Base-by-base conservation (phyloP, 2,888 invertebrate species). In the Meiosimyza platycephala region DNA sequence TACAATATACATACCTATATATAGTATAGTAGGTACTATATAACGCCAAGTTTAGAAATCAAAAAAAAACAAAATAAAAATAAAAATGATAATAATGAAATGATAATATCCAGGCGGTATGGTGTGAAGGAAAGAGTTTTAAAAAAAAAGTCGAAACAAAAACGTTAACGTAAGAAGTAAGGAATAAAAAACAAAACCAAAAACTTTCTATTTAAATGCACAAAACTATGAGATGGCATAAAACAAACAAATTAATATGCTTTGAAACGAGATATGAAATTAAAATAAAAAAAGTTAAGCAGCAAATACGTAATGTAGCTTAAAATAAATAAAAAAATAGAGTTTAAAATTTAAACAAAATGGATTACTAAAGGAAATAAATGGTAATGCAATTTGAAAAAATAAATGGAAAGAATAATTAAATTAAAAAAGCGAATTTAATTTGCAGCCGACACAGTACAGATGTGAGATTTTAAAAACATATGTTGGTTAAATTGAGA, bases 291-390 rank as follows among this genome's bases (percentile, higher is more conserved):
- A 64, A 74, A 57, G 67, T 73, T 70, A 74, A 67, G 72, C 74
- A 75, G 74, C 72, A 72, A 76, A 74, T 80, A 78, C 40, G 40
- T 40, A 78, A 80, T 78, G 81, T 15, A 69, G 47, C 11, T 40
- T 77, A 81, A 79, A 76, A 79, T 77, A 70, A 64, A 54, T 18
- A 73, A 76, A 47, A 65, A 72, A 74, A 65, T 66, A 60, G 22
- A 67, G 72, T 75, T 73, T 74, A 75, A 72, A 40, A 18, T 64
- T 75, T 72, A 74, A 57, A 72, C 50, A 73, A 60, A 69, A 63
- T 40, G 52, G 51, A 72, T 74, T 74, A 48, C 67, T 68, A 75
- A 72, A 76, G 73, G 51, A 72, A 76, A 66, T 70, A 63, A 69
- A 47, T 65, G 16, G 12, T 70, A 72, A n/a, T 71, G 51, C 55